phyloP scores from a whole-genome alignment of 2,113 vertebrate species.

The Malurus alboscapulatus region DNA sequence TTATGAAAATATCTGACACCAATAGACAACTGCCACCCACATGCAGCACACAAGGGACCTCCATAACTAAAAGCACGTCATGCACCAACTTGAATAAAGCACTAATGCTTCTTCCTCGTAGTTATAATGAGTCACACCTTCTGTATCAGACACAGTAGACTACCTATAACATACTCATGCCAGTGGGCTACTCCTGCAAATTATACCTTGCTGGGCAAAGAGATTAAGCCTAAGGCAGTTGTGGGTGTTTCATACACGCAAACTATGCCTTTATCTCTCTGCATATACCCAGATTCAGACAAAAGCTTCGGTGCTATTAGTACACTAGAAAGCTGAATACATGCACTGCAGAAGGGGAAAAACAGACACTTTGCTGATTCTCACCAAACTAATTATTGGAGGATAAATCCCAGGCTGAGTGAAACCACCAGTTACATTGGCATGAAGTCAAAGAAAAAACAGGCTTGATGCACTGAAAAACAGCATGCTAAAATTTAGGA shows the following conservation, averaged over 20 bases:
- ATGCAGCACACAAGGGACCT: neutral
- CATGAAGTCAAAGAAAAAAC: neutral
- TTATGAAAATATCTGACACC: neutral
- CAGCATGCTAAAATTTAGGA: neutral
- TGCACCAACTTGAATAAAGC: neutral
- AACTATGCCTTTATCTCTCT: neutral
- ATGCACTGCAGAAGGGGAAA: neutral
- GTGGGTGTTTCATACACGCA: neutral
- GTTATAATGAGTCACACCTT: neutral
- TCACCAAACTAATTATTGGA: neutral
- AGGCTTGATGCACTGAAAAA: neutral
- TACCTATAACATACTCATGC: neutral
- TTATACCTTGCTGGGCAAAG: neutral
- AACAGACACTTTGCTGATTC: neutral
- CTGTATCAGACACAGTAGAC: neutral
- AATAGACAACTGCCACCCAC: neutral
- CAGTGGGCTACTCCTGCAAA: neutral
- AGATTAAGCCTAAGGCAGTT: neutral
- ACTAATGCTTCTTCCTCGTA: neutral
- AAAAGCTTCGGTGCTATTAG: neutral
- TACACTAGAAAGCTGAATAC: neutral
- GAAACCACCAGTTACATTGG: neutral
- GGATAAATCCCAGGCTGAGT: neutral
- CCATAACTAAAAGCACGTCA: neutral
- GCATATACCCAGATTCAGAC: neutral